Base-by-base conservation (phyloP, 2,888 invertebrate species). In the Ophion costatus region DNA sequence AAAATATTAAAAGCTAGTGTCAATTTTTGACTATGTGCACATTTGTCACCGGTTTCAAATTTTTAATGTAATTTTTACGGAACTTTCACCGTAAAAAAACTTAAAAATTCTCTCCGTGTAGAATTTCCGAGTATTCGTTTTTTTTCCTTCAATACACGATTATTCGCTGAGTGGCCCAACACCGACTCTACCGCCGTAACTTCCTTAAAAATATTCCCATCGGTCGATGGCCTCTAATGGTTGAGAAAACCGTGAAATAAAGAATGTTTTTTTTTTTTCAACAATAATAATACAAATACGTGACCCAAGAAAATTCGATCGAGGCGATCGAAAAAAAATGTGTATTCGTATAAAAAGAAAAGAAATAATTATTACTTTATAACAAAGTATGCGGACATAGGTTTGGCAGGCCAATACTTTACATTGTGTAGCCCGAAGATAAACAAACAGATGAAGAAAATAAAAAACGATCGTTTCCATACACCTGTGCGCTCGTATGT, bases 361-460 rank as follows among this genome's bases (percentile, higher is more conserved):
- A 78, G 38, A 38, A 7, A 63, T 29, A 63, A 59, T 45, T 7
- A 79, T 56, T 57, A 42, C 66, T 85, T 38, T 38, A 67, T 61
- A 82, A 73, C 66, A 74, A 83, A 76, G 79, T 76, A 73, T 84
- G 70, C 74, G 63, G 59, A 82, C 77, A 78, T 86, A 66, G 59
- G 57, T 78, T 82, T 38, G 70, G 82, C 51, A 87, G 78, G 84
- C 82, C 59, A 86, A 84, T 84, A 86, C 67, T 66, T 70, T 79
- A 82, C 66, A 80, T 4, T 80, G 74, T 76, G 61, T 76, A 71
- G 83, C 83, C 85, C 71, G 29, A 80, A 22, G 24, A 73, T 64
- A 70, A 76, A 80, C 67, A 77, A 64, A 67, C 59, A 71, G 71
- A 51, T 69, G 11, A 69, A 76, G 57, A 76, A 71, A 69, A 76